These are phyloP conservation scores for Lophochroa leadbeateri DNA, from an alignment of 2,113 vertebrate genomes.

Conservation along the genomic window DNA sequence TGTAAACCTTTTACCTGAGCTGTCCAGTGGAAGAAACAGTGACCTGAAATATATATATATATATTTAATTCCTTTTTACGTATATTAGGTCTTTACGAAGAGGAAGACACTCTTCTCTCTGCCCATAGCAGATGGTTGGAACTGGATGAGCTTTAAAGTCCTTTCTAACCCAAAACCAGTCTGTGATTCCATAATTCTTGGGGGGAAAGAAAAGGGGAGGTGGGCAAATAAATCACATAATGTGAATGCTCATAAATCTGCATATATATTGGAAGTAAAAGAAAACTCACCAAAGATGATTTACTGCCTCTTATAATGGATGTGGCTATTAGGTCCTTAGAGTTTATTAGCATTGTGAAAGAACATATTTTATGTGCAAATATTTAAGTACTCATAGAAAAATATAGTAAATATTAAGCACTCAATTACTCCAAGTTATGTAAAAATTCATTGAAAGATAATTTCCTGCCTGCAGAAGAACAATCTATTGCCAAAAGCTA, in stretches of 20 bases:
- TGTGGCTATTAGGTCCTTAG: not conserved
- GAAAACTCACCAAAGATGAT: not conserved
- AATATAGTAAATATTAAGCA: conserved; percentile 8
- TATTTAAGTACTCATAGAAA: not conserved
- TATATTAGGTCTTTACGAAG: not conserved
- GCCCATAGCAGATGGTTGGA: not conserved
- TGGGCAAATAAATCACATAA: not conserved
- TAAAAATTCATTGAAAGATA: not conserved
- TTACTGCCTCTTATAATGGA: conserved; percentile 9
- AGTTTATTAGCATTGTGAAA: conserved; percentile 17
- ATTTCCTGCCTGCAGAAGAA: not conserved
- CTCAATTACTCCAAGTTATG: not conserved
- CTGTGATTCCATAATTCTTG: not conserved
- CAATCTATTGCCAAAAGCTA: not conserved
- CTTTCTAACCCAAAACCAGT: not conserved
- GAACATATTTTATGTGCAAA: conserved; percentile 30
- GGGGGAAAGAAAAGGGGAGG: not conserved
- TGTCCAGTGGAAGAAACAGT: not conserved
- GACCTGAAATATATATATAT: not conserved
- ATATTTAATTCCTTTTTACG: not conserved
- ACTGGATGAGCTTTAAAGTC: not conserved
- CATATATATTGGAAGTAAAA: conserved; percentile 6
- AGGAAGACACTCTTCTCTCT: not conserved
- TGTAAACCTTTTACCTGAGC: not conserved
- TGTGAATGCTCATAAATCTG: conserved; percentile 6